Evolutionary conservation across 2,113 vertebrate genomes (phyloP), one percentile per base, ranked within the genome.

Genomic region (Corvus hawaiiensis): DNA sequence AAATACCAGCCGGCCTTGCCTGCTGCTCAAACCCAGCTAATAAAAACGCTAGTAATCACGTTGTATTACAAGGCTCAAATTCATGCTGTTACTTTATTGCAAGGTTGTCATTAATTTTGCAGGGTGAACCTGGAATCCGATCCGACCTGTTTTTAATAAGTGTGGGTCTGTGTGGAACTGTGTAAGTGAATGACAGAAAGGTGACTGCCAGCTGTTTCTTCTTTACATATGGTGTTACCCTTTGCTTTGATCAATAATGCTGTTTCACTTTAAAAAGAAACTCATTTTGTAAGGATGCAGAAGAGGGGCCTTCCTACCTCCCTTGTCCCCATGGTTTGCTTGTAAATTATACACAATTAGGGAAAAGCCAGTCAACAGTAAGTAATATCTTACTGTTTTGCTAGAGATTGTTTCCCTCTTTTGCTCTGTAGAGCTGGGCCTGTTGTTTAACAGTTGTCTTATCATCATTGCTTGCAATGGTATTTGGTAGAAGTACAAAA

Each of bases 71-170:
- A 97, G 98, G 97, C 97, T 97, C 94, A 90, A 83, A 97, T 97
- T 98, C 97, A 96, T 81, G 96, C 97, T 96, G 97, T 89, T 97
- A 89, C 97, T 97, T 97, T 93, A 97, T 95, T 97, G 97, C 96
- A 94, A 97, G 97, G 80, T 96, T 81, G 91, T 98, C 98, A 98
- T 99, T 98, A 98, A 99, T 98, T 98, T 98, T 99, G 97, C 98
- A 99, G 95, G 86, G 86, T 94, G 96, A 98, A 98, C 98, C 98
- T 98, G 97, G 98, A 98, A 98, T 98, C 98, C 28, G 61, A 98
- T 98, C 97, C 97, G 94, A 97, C 97, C 96, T 80, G 96, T 93
- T 97, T 97, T 97, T 98, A 97, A 97, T 96, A 97, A 97, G 97
- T 95, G 90, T 89, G 94, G 66, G 85, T 71, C 80, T 46, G 43